Evolutionary conservation across 53 echinoderm and acorn worm genomes (phyloP).

Genomic region (Crossaster papposus): DNA sequence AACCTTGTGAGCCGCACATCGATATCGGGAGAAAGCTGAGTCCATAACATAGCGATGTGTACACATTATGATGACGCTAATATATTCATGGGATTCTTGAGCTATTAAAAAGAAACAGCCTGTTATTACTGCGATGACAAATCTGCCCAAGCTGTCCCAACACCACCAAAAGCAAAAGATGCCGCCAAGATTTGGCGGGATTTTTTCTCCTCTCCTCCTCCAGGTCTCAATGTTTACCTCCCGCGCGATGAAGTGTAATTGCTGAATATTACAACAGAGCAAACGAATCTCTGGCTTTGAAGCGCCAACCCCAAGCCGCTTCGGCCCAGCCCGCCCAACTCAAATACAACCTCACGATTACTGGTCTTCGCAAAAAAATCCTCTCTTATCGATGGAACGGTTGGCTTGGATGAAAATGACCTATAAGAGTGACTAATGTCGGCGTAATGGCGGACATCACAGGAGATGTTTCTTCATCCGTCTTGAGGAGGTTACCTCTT

Average conservation of each 20-base stretch:
- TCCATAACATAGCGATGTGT: conserved; percentile 15
- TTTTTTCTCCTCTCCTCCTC: neutral
- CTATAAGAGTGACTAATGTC: conserved; percentile 33
- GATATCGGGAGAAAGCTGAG: conserved; percentile 11
- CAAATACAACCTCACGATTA: conserved; percentile 15
- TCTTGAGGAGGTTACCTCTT: neutral
- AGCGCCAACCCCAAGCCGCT: conserved; percentile 2
- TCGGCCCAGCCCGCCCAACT: neutral
- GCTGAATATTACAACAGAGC: conserved; percentile 18
- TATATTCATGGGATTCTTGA: conserved; percentile 39
- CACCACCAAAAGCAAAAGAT: conserved; percentile 2
- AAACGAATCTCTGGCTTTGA: conserved; percentile 9
- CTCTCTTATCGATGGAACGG: conserved; percentile 18
- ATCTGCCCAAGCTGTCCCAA: conserved; percentile 36
- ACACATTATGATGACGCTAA: conserved; percentile 24
- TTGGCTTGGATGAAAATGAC: conserved; percentile 5
- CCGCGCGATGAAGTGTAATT: conserved; percentile 23
- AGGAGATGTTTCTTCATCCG: neutral
- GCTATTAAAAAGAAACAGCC: neutral
- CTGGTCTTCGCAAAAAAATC: neutral
- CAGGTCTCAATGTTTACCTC: neutral
- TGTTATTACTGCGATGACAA: neutral
- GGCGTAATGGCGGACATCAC: conserved; percentile 18
- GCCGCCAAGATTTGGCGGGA: neutral
- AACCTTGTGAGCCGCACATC: neutral